These are phyloP conservation scores for Ormyrus nitidulus DNA, from an alignment of 2,888 invertebrate genomes.

Conservation along the genomic window DNA sequence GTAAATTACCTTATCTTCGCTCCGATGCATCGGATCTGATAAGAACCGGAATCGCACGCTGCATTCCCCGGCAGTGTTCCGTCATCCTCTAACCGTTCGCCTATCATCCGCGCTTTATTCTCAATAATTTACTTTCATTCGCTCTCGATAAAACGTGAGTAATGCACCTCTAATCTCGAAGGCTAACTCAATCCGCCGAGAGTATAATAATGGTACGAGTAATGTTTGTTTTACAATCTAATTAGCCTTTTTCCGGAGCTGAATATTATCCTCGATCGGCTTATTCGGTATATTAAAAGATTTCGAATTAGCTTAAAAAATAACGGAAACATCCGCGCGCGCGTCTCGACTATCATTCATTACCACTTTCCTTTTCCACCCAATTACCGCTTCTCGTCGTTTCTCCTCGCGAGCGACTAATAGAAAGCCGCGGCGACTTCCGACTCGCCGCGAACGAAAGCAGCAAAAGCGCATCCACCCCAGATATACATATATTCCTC, in stretches of 20 bases:
- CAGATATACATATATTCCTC: neutral
- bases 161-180: neutral
- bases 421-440: neutral
- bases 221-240: too few species aligned
- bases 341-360: too few species aligned
- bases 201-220: too few species aligned
- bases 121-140: constrained; percentile 19
- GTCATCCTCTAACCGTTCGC: neutral
- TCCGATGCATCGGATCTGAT: constrained; percentile 32
- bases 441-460: constrained; percentile 15
- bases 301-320: too few species aligned
- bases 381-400: too few species aligned
- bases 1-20: constrained; percentile 23
- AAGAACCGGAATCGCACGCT: constrained; percentile 15
- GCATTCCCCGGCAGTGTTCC: neutral
- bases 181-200: neutral
- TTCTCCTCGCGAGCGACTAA: too few species aligned
- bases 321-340: too few species aligned
- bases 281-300: too few species aligned
- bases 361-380: too few species aligned
- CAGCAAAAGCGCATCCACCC: neutral
- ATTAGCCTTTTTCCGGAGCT: too few species aligned
- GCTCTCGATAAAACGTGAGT: constrained; percentile 29
- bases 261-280: too few species aligned
- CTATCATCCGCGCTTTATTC: neutral